phyloP scores from a whole-genome alignment of 2,113 vertebrate genomes.

The Mugil cephalus region DNA sequence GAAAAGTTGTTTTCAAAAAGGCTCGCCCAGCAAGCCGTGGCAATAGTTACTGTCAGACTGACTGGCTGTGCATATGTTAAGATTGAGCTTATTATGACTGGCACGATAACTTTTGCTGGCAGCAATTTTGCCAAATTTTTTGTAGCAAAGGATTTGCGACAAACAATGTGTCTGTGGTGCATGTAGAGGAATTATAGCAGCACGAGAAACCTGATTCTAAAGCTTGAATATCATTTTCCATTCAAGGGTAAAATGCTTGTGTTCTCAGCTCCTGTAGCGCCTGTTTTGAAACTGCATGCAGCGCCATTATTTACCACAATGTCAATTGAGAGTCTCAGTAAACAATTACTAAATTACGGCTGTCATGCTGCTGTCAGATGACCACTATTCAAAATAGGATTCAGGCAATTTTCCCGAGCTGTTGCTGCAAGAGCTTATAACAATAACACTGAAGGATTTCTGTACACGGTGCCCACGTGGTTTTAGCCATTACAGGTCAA shows the following conservation, averaged over 20 bases:
- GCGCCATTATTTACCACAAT: conserved; percentile 24
- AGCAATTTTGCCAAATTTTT: not conserved
- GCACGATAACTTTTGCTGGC: not conserved
- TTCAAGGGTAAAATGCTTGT: conserved; percentile 23
- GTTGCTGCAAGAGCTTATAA: conserved; percentile 51
- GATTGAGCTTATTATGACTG: conserved; percentile 17
- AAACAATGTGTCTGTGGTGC: conserved; percentile 13
- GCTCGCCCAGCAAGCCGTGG: not conserved
- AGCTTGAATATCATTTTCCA: conserved; percentile 20
- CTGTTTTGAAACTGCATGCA: conserved; percentile 12
- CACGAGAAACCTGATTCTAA: conserved; percentile 24
- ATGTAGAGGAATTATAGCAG: conserved; percentile 6
- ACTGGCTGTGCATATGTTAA: conserved; percentile 27
- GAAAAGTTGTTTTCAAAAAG: conserved; percentile 48
- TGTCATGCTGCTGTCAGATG: conserved; percentile 52
- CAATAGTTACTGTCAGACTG: conserved; percentile 23
- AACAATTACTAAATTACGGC: conserved; percentile 51
- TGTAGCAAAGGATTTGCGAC: not conserved
- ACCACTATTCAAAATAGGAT: conserved; percentile 50
- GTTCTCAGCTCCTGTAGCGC: not conserved
- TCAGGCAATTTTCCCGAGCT: conserved; percentile 59
- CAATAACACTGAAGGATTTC: conserved; percentile 58
- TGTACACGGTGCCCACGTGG: conserved; percentile 39
- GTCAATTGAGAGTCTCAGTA: conserved; percentile 23
- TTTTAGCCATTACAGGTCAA: conserved; percentile 37